These are phyloP conservation scores for Calameuta pallipes DNA, from an alignment of 2,888 invertebrate species.

Conservation along the genomic window DNA sequence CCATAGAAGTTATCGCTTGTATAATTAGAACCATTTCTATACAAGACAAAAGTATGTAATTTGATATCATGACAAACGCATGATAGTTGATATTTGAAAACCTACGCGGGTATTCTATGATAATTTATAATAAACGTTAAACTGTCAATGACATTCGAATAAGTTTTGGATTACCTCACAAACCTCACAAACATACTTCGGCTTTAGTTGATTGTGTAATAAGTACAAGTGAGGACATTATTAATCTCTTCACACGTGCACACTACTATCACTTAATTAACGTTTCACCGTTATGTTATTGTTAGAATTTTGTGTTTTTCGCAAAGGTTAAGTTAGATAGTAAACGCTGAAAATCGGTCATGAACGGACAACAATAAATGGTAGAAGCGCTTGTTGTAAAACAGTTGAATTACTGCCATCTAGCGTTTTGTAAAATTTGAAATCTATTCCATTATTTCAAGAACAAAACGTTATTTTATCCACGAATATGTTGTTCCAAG, in stretches of 20 bases:
- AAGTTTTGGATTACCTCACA: background rate
- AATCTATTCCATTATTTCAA: background rate
- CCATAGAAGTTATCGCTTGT: background rate
- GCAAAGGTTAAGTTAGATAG: background rate
- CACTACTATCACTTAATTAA: background rate
- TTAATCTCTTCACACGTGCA: background rate
- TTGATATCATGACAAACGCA: background rate
- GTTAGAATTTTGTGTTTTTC: background rate
- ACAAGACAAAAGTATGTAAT: background rate
- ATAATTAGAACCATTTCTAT: background rate
- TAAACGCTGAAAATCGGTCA: background rate
- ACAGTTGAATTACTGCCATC: background rate
- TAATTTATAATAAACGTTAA: background rate
- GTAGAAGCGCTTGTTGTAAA: background rate
- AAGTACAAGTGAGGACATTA: background rate
- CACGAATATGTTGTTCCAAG: background rate
- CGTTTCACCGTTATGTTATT: background rate
- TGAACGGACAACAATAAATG: background rate
- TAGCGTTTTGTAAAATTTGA: background rate
- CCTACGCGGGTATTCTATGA: background rate
- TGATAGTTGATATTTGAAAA: background rate
- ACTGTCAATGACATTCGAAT: background rate
- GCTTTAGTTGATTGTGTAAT: background rate
- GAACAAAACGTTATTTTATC: background rate
- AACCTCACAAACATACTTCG: background rate